phyloP scores from a whole-genome alignment of 2,888 invertebrate genomes.

The Willowsia nigromaculata region DNA sequence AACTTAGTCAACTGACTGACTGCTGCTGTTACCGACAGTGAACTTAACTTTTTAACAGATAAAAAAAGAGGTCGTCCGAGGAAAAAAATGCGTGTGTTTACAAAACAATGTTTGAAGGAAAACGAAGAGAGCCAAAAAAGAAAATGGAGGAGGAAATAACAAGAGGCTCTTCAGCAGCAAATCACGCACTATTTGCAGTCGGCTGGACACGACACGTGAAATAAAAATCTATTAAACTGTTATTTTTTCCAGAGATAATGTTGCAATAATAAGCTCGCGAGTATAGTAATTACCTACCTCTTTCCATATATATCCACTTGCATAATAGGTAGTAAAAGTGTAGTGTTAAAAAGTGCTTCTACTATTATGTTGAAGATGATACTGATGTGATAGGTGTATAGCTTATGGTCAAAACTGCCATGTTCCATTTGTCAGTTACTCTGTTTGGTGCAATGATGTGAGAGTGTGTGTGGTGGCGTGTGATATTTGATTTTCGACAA shows the following conservation, averaged over 20 bases:
- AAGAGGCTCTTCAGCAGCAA: background rate
- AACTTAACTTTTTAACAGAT: background rate
- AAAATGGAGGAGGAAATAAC: background rate
- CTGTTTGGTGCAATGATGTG: background rate
- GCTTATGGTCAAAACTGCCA: constrained; percentile 17
- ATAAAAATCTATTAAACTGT: background rate
- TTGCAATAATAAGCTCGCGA: too few species aligned
- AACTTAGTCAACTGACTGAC: background rate
- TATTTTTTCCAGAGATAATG: background rate
- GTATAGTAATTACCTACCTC: background rate
- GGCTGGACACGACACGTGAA: background rate
- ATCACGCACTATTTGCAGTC: constrained; percentile 4
- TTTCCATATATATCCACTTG: background rate
- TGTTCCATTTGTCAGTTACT: constrained; percentile 9
- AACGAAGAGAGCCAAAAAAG: background rate
- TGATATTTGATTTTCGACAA: constrained; percentile 16
- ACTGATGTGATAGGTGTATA: background rate
- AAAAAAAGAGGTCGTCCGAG: background rate
- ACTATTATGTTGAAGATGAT: background rate
- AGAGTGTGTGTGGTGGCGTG: background rate
- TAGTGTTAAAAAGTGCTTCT: background rate
- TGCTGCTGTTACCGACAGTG: background rate
- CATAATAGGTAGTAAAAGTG: background rate
- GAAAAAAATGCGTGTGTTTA: constrained; percentile 10
- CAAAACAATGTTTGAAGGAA: background rate